These are phyloP conservation scores for Thyatira batis DNA, from an alignment of 2,888 invertebrate species.

Conservation along the genomic window DNA sequence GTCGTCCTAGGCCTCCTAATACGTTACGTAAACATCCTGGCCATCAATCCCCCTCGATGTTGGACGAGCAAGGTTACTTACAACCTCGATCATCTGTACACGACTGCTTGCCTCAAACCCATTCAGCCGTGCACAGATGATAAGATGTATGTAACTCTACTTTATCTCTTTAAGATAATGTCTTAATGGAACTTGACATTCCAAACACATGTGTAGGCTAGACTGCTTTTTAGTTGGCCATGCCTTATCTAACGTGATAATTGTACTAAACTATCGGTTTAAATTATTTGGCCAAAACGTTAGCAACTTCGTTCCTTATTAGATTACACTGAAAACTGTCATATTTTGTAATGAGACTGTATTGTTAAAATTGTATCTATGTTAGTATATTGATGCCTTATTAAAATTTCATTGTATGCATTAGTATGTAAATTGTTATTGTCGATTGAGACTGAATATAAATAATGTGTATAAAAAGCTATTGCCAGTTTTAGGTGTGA, in stretches of 20 bases:
- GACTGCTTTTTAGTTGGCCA: conserved; percentile 64
- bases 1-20: conserved; percentile 73
- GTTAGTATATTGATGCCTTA: conserved; percentile 55
- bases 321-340: conserved; percentile 45
- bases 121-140: conserved; percentile 74
- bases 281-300: conserved; percentile 59
- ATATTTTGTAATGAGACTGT: conserved; percentile 61
- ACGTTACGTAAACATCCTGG: conserved; percentile 73
- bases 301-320: conserved; percentile 59
- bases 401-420: conserved; percentile 41
- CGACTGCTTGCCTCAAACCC: conserved; percentile 78
- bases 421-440: conserved; percentile 48
- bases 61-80: conserved; percentile 80
- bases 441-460: conserved; percentile 74
- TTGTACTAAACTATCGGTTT: conserved; percentile 50
- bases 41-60: conserved; percentile 71
- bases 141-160: conserved; percentile 56
- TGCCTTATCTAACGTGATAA: conserved; percentile 71
- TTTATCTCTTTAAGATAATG: conserved; percentile 71
- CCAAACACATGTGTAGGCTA: conserved; percentile 75
- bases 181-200: conserved; percentile 78
- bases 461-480: conserved; percentile 52
- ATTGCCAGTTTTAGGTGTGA: conserved; percentile 71
- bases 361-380: conserved; percentile 52
- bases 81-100: conserved; percentile 78